Evolutionary conservation across 2,888 invertebrate genomes (phyloP).

Genomic region (Fabriciana adippe): DNA sequence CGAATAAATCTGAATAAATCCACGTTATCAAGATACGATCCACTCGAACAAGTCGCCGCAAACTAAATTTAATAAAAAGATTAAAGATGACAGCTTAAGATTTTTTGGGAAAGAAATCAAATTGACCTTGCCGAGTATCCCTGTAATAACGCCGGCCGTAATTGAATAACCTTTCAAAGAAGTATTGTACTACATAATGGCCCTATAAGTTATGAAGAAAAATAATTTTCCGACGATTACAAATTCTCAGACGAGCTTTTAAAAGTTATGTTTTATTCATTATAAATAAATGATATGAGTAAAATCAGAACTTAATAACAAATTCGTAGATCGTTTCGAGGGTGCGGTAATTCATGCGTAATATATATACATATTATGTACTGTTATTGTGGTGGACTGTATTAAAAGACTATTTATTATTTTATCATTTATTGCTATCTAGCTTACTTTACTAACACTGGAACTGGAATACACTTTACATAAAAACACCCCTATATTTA

Average conservation of each 20-base stretch:
- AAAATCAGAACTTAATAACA: slow-evolving; percentile 25
- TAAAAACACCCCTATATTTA: too few species aligned
- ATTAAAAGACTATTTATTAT: too few species aligned
- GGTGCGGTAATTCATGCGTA: slow-evolving; percentile 29
- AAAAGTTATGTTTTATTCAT: background rate
- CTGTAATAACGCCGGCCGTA: slow-evolving; percentile 41
- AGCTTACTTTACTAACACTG: too few species aligned
- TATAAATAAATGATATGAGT: slow-evolving; percentile 20
- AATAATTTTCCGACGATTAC: background rate
- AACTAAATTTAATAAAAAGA: slow-evolving; percentile 44
- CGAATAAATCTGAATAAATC: slow-evolving; percentile 32
- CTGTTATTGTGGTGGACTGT: too few species aligned
- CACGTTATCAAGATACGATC: slow-evolving; percentile 32
- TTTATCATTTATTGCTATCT: too few species aligned
- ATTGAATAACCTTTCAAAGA: slow-evolving; percentile 42
- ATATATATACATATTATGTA: background rate
- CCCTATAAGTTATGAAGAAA: background rate
- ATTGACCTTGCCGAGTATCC: slow-evolving; percentile 40
- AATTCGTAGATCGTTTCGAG: slow-evolving; percentile 26
- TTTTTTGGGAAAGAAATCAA: slow-evolving; percentile 41
- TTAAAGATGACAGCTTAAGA: slow-evolving; percentile 42
- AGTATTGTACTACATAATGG: slow-evolving; percentile 17
- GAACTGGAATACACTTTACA: too few species aligned
- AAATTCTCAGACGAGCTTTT: background rate
- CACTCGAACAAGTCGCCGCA: slow-evolving; percentile 34